Evolutionary conservation across 23 tunicate species (phyloP), one percentile per base, ranked within the genome.

Genomic region (Trididemnum miniatum): DNA sequence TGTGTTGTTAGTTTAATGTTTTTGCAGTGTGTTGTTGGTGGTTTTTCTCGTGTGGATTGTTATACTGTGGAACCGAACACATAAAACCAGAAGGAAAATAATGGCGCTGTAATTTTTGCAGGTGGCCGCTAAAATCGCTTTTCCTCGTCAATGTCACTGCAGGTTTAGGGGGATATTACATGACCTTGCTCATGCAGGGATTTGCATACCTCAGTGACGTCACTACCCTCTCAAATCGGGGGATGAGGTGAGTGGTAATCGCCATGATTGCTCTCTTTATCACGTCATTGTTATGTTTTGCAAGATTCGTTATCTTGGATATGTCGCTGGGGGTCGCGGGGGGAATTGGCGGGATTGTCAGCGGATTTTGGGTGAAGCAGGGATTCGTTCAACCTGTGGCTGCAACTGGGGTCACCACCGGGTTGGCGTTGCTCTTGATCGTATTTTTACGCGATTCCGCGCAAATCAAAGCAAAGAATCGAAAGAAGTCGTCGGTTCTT

Each of bases 141-240:
- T 80, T 74, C 39, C 71, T 75, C 1, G 85, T 83, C 80, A 73
- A 86, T 49, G 26, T 84, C 28, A 30, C 71, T 18, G 93, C 93
- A 25, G 98, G 98, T 2, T 26, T 81, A 23, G 79, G 82, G 24
- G 98, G 98, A 35, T 93, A 93, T 38, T 82, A 85, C 76, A 93
- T 93, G 98, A 59, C 93, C 3, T 34, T 93, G 36, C 63, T 88
- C n/a, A 93, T 93, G 86, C 98, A 93, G 81, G 92, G 88, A 7
- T 29, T 71, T 27, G 92, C 98, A 0, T 93, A 93, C 60, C 25
- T 93, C 20, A 84, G 89, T 62, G 98, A 93, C 76, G 82, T 88
- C 24, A 93, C 98, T 0, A 51, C 83, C 0, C 24, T 28, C 35
- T 86, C 80, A 29, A 60, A 73, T n/a, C 76, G 98, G 4, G 92